These are phyloP conservation scores for Corythornis madagascariensis DNA, from an alignment of 2,113 vertebrate species.

Conservation along the genomic window DNA sequence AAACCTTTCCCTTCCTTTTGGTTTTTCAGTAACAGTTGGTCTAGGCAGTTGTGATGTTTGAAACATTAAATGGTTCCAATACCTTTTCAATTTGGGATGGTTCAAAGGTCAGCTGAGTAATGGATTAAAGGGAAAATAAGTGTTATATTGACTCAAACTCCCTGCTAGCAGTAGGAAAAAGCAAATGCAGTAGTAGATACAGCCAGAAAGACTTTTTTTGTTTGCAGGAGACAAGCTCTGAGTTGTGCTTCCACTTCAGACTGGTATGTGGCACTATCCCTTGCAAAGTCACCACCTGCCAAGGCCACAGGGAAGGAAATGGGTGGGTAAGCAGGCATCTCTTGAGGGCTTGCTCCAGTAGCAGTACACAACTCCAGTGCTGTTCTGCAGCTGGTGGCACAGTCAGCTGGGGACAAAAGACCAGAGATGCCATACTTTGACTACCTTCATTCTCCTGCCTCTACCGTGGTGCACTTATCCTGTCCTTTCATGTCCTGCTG, in stretches of 20 bases:
- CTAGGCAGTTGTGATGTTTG: background rate
- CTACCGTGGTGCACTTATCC: background rate
- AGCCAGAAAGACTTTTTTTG: background rate
- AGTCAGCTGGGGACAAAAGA: background rate
- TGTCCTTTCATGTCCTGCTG: background rate
- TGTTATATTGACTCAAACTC: background rate
- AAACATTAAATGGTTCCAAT: background rate
- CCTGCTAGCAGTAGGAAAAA: background rate
- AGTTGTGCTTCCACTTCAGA: background rate
- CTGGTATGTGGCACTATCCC: background rate
- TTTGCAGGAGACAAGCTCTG: background rate
- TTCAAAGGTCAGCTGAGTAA: background rate
- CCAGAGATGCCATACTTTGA: background rate
- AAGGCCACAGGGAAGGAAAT: background rate
- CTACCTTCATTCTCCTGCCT: background rate
- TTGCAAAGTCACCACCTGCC: background rate
- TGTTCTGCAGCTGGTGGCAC: background rate
- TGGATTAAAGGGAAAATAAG: background rate
- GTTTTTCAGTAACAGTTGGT: background rate
- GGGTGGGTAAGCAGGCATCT: background rate
- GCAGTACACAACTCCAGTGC: too few species aligned
- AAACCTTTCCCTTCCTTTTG: background rate
- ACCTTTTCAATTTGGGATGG: background rate
- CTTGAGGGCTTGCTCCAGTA: background rate
- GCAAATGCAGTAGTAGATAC: background rate